These are phyloP conservation scores for Megalurothrips usitatus DNA, from an alignment of 2,888 invertebrate genomes.

Conservation along the genomic window DNA sequence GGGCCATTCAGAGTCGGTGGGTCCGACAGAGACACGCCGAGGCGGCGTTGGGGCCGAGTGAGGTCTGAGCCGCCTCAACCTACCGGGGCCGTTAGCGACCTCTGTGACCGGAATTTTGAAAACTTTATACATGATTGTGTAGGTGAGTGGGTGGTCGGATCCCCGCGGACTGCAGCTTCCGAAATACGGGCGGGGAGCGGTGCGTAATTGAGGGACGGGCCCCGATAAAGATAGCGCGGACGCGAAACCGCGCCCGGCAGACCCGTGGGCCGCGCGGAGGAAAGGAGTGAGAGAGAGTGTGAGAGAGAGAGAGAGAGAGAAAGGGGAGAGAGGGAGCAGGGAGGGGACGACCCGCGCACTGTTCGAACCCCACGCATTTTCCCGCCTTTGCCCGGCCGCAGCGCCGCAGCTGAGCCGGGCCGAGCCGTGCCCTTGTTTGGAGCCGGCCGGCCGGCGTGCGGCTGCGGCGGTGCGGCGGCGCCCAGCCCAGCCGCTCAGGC, in stretches of 20 bases:
- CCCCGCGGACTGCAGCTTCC: too few relatives aligned
- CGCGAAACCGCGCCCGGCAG: too few relatives aligned
- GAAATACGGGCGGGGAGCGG: too few relatives aligned
- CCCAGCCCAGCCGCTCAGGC: neutral
- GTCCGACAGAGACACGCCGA: too few relatives aligned
- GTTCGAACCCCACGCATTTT: too few relatives aligned
- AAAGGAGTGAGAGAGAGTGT: neutral
- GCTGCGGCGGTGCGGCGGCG: neutral
- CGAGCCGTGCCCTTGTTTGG: conserved; percentile 4
- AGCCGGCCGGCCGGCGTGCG: neutral
- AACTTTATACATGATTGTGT: too few relatives aligned
- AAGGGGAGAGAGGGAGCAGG: neutral
- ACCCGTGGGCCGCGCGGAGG: neutral
- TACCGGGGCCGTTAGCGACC: neutral
- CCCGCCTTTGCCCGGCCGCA: neutral
- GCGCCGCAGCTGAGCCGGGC: neutral
- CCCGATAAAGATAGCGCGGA: too few relatives aligned
- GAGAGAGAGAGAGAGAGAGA: neutral
- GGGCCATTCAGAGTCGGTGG: too few relatives aligned
- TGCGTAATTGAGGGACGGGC: too few relatives aligned
- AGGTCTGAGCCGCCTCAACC: neutral
- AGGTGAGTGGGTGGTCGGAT: too few relatives aligned
- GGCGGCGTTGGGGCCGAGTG: too few relatives aligned
- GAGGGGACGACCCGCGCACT: neutral
- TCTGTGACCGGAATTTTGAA: neutral